Conservation (phyloP, 2,797 vertebrate genomes). For the Lophotriccus pileatus region DNA sequence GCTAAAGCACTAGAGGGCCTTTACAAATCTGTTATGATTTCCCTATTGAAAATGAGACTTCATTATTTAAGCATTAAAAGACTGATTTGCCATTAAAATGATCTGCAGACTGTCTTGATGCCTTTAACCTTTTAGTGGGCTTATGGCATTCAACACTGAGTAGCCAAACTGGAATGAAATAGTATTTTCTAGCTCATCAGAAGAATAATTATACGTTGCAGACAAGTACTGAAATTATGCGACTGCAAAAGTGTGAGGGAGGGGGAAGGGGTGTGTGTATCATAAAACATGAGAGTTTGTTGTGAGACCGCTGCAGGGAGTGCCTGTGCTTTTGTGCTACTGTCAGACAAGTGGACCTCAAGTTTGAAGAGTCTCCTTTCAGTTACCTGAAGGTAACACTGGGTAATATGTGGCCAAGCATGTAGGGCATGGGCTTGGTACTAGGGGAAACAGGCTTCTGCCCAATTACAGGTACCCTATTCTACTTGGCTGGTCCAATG, state of each 20-base stretch:
- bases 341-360: neutral
- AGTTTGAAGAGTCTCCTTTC: neutral
- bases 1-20: neutral
- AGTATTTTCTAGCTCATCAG: neutral
- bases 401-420: accelerated
- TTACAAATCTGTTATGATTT: neutral
- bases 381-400: neutral
- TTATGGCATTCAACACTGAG: neutral
- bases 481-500: neutral
- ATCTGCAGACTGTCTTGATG: neutral
- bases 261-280: neutral
- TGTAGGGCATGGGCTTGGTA: accelerated
- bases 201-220: neutral
- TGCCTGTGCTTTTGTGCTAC: accelerated
- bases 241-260: neutral
- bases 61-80: neutral
- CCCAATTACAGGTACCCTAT: neutral
- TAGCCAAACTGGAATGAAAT: neutral
- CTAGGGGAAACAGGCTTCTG: neutral
- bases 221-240: neutral
- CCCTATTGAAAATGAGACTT: neutral
- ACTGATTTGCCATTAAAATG: neutral
- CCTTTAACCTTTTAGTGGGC: neutral
- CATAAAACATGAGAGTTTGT: neutral
- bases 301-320: accelerated